Percentiles rank a stretch among this genome's conserved stretches.
phyloP scores from a whole-genome alignment of 2,113 vertebrate genomes.

The Notothenia coriiceps region DNA sequence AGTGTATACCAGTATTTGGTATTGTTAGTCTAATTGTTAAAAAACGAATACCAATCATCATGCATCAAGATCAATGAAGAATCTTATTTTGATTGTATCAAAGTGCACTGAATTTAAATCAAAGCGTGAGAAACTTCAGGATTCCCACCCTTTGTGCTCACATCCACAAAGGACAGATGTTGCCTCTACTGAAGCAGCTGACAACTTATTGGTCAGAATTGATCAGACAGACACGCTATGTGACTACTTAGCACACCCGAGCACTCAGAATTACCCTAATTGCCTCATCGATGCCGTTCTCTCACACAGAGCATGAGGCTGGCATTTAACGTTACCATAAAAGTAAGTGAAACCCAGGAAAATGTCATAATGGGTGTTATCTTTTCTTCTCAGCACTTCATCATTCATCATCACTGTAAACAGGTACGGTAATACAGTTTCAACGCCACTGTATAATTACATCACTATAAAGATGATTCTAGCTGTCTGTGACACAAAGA shows the following conservation, averaged over 20 bases:
- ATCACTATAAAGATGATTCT: neutral
- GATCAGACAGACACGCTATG: slow-evolving; percentile 44
- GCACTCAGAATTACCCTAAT: slow-evolving; percentile 51
- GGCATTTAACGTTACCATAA: slow-evolving; percentile 38
- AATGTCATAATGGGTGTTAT: neutral
- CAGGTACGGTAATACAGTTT: neutral
- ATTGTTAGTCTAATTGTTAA: neutral
- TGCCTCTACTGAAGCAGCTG: slow-evolving; percentile 31
- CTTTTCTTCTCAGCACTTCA: neutral
- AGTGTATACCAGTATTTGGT: too few species aligned
- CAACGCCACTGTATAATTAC: too few species aligned
- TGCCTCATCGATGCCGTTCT: slow-evolving; percentile 50
- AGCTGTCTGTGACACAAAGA: neutral
- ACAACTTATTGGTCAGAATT: slow-evolving; percentile 50
- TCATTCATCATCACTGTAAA: neutral
- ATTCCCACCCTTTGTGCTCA: slow-evolving; percentile 1
- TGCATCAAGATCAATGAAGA: neutral
- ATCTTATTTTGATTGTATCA: neutral
- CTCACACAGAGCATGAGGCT: slow-evolving; percentile 39
- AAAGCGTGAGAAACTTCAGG: slow-evolving; percentile 25
- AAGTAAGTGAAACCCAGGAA: slow-evolving; percentile 21
- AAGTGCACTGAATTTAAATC: slow-evolving; percentile 15
- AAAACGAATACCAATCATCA: neutral
- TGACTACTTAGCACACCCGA: slow-evolving; percentile 49
- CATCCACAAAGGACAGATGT: slow-evolving; percentile 23